phyloP scores from a whole-genome alignment of 35 echinoderm and acorn worm genomes.

The Ophioderma brevispina region DNA sequence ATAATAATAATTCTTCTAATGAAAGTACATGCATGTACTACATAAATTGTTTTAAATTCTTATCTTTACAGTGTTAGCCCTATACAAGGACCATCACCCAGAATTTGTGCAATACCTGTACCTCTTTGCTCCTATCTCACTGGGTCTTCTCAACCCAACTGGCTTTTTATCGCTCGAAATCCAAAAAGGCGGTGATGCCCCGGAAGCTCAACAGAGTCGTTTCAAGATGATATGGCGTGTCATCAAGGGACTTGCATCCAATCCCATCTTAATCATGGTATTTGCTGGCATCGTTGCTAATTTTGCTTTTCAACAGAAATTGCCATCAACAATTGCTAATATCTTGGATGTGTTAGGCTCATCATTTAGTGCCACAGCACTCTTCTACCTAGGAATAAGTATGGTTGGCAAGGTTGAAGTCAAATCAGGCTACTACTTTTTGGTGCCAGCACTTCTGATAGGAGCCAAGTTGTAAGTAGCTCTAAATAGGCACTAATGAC shows the following conservation, averaged over 20 bases:
- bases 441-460: conserved; percentile 28
- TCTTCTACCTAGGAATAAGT: conserved; percentile 77
- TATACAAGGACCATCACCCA: conserved; percentile 61
- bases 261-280: conserved; percentile 76
- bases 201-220: neutral
- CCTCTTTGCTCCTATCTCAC: conserved; percentile 77
- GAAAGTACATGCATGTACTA: too few relatives aligned
- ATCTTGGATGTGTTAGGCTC: conserved; percentile 57
- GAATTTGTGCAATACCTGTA: conserved; percentile 79
- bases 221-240: neutral
- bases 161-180: conserved; percentile 78
- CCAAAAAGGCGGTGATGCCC: conserved; percentile 22
- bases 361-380: conserved; percentile 70
- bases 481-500: neutral
- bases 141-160: conserved; percentile 68
- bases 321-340: conserved; percentile 36
- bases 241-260: conserved; percentile 40
- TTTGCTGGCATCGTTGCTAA: conserved; percentile 62
- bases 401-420: conserved; percentile 72
- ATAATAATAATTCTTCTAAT: too few relatives aligned
- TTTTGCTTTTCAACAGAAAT: conserved; percentile 38
- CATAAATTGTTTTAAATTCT: too few relatives aligned
- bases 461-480: conserved; percentile 43
- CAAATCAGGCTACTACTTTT: conserved; percentile 29
- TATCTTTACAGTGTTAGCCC: conserved; percentile 48